Conservation (phyloP, 2,113 vertebrate genomes). For the Panthera leo region DNA sequence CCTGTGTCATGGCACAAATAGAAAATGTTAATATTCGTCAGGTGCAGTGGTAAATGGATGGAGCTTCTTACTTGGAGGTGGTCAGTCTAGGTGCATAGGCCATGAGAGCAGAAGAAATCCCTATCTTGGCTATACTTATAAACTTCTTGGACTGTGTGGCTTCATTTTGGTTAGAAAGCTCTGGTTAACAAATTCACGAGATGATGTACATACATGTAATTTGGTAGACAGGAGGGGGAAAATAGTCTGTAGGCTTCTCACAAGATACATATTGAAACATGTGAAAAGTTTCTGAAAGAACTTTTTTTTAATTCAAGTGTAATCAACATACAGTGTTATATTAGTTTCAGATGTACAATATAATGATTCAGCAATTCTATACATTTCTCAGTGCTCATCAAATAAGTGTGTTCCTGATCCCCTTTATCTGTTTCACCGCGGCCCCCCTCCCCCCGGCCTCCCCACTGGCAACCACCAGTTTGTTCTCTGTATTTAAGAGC, state of each 20-base stretch:
- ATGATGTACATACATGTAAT: neutral
- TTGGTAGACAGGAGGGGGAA: neutral
- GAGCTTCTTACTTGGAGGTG: neutral
- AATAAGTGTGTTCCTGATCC: neutral
- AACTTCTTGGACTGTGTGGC: neutral
- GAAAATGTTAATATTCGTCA: neutral
- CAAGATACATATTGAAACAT: neutral
- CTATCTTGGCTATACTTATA: neutral
- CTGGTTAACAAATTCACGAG: neutral
- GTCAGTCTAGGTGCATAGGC: neutral
- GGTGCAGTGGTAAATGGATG: neutral
- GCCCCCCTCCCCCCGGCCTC: neutral
- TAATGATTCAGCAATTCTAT: neutral
- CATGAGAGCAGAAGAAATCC: neutral
- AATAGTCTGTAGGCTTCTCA: neutral
- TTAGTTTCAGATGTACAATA: neutral
- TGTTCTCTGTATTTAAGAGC: neutral
- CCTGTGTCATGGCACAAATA: neutral
- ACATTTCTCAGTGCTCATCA: neutral
- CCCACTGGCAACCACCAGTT: neutral
- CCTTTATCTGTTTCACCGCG: neutral
- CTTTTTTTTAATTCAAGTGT: neutral
- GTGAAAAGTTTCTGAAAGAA: neutral
- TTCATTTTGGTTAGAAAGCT: neutral
- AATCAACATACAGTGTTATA: neutral